phyloP scores from a whole-genome alignment of 2,113 vertebrate genomes.

The Lethenteron reissneri region DNA sequence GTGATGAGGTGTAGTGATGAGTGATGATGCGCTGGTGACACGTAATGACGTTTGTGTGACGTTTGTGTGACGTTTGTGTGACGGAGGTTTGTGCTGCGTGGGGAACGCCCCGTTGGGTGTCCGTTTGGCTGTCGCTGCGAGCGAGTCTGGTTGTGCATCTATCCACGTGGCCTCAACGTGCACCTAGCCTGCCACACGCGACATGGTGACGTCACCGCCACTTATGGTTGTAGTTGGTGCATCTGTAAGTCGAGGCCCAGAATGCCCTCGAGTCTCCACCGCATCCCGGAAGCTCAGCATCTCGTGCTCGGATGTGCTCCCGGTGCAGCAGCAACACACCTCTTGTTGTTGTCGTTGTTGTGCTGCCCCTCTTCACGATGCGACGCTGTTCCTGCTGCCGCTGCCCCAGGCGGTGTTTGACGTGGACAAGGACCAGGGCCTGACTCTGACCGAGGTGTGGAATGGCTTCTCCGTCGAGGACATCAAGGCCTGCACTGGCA shows the following conservation, averaged over 20 bases:
- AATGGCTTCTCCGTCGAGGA: constrained; percentile 66
- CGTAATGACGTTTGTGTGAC: background rate
- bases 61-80: no score
- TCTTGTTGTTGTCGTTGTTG: background rate
- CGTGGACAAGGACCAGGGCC: constrained; percentile 55
- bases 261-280: background rate
- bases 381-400: background rate
- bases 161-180: no score
- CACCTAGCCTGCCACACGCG: no score
- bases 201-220: no score
- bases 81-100: constrained; percentile 13
- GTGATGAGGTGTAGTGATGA: constrained; percentile 7
- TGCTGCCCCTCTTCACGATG: background rate
- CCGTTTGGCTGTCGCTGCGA: constrained; percentile 19
- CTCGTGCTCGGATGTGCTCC: background rate
- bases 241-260: no score
- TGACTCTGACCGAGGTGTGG: constrained; percentile 70
- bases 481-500: constrained; percentile 61
- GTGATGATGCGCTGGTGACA: background rate
- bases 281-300: background rate
- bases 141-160: background rate
- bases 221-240: no score
- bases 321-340: background rate
- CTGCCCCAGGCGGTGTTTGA: constrained; percentile 62
- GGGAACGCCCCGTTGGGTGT: constrained; percentile 20